Evolutionary conservation across 2,888 invertebrate genomes (phyloP).

Genomic region (Trichopoda pennipes): DNA sequence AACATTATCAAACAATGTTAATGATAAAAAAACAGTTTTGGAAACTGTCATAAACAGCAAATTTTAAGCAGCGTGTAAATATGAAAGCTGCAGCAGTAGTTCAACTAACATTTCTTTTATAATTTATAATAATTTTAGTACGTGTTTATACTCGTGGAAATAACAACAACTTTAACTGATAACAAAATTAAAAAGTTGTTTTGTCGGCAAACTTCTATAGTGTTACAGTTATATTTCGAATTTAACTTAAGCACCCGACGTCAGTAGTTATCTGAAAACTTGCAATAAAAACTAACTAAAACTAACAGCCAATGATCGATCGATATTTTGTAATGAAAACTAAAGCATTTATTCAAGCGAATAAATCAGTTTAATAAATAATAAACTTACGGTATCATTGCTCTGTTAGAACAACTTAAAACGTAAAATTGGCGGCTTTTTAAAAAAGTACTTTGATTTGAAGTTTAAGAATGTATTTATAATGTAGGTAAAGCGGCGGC

Average conservation of each 20-base stretch:
- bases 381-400: slow-evolving; percentile 33
- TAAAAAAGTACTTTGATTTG: slow-evolving; percentile 32
- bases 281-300: slow-evolving; percentile 14
- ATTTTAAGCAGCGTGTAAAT: neutral
- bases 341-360: slow-evolving; percentile 1
- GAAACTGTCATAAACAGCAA: neutral
- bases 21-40: neutral
- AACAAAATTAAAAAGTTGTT: slow-evolving; percentile 58
- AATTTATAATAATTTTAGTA: slow-evolving; percentile 14
- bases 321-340: slow-evolving; percentile 25
- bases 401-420: neutral
- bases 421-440: slow-evolving; percentile 34
- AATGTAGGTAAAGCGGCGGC: neutral
- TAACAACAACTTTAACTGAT: slow-evolving; percentile 29
- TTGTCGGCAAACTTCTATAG: slow-evolving; percentile 76
- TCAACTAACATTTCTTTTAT: neutral
- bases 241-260: slow-evolving; percentile 32
- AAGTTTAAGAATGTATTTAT: slow-evolving; percentile 39
- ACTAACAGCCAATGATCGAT: slow-evolving; percentile 54
- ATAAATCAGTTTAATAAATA: slow-evolving; percentile 50
- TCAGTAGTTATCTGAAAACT: slow-evolving; percentile 20
- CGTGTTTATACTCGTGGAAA: no score
- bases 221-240: slow-evolving; percentile 69
- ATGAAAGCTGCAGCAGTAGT: neutral
- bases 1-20: neutral